Evolutionary conservation across 2,888 invertebrate species (phyloP), one percentile per base, ranked within the genome.

Genomic region (Trachelus iudaicus): DNA sequence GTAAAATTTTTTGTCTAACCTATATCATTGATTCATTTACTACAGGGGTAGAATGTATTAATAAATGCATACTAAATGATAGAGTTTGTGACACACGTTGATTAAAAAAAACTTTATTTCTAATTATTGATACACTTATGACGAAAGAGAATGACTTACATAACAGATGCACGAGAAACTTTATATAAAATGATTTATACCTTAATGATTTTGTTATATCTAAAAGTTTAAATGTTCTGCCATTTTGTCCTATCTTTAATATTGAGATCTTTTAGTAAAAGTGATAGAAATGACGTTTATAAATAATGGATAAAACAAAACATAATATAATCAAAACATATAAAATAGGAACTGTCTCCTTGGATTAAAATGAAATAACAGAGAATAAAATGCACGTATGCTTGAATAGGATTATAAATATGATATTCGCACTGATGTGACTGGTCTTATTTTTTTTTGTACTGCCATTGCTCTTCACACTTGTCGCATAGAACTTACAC

Each of bases 401-500:
- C 1, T 56, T 23, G 56, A 56, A 56, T 56, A 56, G 56, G 56
- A 23, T 56, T 56, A 23, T 23, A 56, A 56, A 56, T 56, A 56
- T 23, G 56, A 23, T 56, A 56, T 56, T 56, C 56, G 56, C 56
- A 56, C 56, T 56, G 56, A 56, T 23, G 23, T 56, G 56, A 56
- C 56, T 9, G 56, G 56, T 56, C 56, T 56, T 56, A 23, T 23
- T 23, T 23, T 23, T 23, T 56, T 56, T 56, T 56, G 56, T 56
- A 56, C 56, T 56, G 56, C 56, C 56, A 56, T 56, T 56, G 56
- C 56, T 56, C 56, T 56, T 56, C 23, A 56, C 56, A 34, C 23
- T 69, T 33, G 34, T 77, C 12, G 34, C 69, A 31, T 80, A 34
- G n/a, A 35, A 74, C 68, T 40, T 40, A 33, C 30, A 74, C 68